Conservation (phyloP, 2,888 invertebrate genomes). For the Hypena proboscidalis region DNA sequence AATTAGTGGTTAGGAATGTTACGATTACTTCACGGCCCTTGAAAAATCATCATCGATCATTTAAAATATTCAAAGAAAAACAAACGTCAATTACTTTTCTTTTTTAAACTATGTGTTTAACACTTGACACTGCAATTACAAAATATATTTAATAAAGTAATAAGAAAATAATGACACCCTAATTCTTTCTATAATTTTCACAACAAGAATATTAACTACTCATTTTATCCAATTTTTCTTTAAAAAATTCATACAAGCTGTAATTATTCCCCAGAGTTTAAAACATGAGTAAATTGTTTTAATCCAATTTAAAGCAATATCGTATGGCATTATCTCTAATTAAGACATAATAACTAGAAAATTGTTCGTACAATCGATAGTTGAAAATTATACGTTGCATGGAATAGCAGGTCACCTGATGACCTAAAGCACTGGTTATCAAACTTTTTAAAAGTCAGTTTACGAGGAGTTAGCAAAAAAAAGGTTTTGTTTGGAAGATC, state of each 20-base stretch:
- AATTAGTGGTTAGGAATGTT: no score
- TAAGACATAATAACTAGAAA: constrained; percentile 44
- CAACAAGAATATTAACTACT: no score
- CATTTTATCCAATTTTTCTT: neutral
- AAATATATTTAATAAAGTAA: neutral
- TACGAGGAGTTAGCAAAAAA: constrained; percentile 2
- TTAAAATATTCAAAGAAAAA: no score
- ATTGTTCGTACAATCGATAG: constrained; percentile 28
- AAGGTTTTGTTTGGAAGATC: no score
- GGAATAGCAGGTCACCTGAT: constrained; percentile 5
- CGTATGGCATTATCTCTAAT: constrained; percentile 40
- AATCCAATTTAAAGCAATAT: constrained; percentile 15
- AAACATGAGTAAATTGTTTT: constrained; percentile 25
- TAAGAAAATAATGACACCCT: no score
- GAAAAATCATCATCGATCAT: no score
- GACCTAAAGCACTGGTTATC: neutral
- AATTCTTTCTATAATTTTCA: no score
- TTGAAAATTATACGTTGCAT: constrained; percentile 33
- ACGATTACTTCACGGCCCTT: no score
- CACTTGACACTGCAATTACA: neutral
- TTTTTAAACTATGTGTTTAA: no score
- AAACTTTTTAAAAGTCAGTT: constrained; percentile 4
- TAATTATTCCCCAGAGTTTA: constrained; percentile 8
- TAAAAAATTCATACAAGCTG: neutral
- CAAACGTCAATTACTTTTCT: no score